These are phyloP conservation scores for Gymnothorax javanicus DNA, from an alignment of 2,797 vertebrate species.

Conservation along the genomic window DNA sequence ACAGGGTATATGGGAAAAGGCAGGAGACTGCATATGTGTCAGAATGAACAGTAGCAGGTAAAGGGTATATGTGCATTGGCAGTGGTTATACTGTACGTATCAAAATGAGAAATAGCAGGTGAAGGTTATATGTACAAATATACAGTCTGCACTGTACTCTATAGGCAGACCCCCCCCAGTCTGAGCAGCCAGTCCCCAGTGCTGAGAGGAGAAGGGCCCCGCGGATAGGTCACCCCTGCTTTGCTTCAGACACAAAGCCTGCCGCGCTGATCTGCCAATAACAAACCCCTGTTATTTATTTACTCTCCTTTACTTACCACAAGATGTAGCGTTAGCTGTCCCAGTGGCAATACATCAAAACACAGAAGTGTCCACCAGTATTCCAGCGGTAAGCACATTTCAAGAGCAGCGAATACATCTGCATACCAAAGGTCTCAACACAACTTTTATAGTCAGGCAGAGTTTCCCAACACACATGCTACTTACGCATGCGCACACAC, in stretches of 20 bases:
- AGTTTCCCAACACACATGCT: not conserved
- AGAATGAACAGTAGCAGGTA: too few species aligned
- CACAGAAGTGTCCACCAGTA: conserved; percentile 28
- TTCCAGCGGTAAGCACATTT: conserved; percentile 43
- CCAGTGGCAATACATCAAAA: conserved; percentile 42
- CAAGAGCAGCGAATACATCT: conserved; percentile 30
- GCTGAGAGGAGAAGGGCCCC: conserved; percentile 34
- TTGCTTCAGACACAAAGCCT: conserved; percentile 44
- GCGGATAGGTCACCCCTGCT: conserved; percentile 50
- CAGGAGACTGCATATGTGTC: not conserved
- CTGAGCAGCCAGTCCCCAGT: not conserved
- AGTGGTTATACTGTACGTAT: too few species aligned
- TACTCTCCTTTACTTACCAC: conserved; percentile 27
- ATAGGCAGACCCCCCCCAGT: not conserved
- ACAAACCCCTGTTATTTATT: conserved; percentile 44
- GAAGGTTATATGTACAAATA: not conserved
- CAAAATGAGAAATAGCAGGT: too few species aligned
- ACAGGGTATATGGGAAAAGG: not conserved
- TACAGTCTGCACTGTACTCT: conserved; percentile 14
- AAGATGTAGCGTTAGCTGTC: conserved; percentile 18
- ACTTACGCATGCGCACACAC: not conserved
- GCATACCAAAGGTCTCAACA: conserved; percentile 35
- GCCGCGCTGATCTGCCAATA: conserved; percentile 45
- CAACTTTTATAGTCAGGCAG: conserved; percentile 10
- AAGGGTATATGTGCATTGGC: too few species aligned